These are phyloP conservation scores for Tolmerus cingulatus DNA, from an alignment of 2,888 invertebrate species.

Conservation along the genomic window DNA sequence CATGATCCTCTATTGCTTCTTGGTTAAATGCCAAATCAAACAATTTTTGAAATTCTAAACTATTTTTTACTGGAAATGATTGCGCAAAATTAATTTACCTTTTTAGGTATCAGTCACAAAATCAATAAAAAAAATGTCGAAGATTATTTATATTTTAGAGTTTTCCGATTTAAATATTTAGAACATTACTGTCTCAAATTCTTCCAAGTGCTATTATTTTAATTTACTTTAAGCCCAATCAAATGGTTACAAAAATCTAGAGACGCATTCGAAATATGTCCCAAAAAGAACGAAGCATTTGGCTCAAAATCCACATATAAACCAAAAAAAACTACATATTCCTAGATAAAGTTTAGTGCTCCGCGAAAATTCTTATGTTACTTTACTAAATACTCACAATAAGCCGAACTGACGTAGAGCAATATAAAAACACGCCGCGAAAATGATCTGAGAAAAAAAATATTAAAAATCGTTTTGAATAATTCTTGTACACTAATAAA, in stretches of 20 bases:
- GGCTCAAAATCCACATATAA: conserved; percentile 1
- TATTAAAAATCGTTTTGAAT: neutral
- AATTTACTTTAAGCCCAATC: neutral
- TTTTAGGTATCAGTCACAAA: too few relatives aligned
- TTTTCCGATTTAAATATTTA: too few relatives aligned
- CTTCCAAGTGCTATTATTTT: too few relatives aligned
- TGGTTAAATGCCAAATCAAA: too few relatives aligned
- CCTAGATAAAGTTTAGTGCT: neutral
- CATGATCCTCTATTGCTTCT: too few relatives aligned
- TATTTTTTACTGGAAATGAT: too few relatives aligned
- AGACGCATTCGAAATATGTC: neutral
- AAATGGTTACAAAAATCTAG: neutral
- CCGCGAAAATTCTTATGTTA: neutral
- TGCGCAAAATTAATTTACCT: too few relatives aligned
- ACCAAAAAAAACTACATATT: neutral
- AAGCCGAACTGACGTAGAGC: neutral
- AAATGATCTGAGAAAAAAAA: neutral
- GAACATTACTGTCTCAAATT: too few relatives aligned
- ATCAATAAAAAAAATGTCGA: too few relatives aligned
- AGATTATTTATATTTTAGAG: too few relatives aligned
- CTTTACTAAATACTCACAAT: neutral
- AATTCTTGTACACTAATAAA: neutral
- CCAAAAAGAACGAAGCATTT: neutral
- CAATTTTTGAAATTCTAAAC: too few relatives aligned
- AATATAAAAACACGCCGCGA: neutral